phyloP scores from a whole-genome alignment of 2,888 invertebrate genomes.

The Chymomyza fuscimana region DNA sequence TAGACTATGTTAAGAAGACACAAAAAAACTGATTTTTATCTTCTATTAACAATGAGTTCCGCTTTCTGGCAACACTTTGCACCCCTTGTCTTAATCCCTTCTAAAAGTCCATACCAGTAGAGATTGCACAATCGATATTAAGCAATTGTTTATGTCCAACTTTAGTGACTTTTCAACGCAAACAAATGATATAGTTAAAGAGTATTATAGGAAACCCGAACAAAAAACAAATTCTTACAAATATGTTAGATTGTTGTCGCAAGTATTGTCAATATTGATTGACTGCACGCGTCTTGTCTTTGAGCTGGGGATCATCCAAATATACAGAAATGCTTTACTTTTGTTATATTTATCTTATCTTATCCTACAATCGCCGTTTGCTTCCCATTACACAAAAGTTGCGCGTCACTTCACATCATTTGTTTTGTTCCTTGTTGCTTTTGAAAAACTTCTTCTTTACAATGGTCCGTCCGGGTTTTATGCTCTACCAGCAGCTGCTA shows the following conservation, averaged over 20 bases:
- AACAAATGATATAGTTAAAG: not conserved
- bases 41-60: too few species aligned
- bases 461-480: constrained; percentile 14
- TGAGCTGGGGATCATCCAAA: not conserved
- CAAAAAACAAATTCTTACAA: not conserved
- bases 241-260: constrained; percentile 4
- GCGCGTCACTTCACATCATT: constrained; percentile 73
- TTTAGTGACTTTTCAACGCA: not conserved
- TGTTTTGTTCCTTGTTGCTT: constrained; percentile 53
- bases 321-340: constrained; percentile 41
- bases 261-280: constrained; percentile 29
- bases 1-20: too few species aligned
- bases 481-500: constrained; percentile 44
- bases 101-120: too few species aligned
- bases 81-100: too few species aligned
- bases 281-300: constrained; percentile 37
- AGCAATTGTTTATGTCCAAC: not conserved
- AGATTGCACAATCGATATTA: too few species aligned
- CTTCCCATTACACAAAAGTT: constrained; percentile 63
- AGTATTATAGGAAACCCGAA: not conserved
- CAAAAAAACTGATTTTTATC: too few species aligned
- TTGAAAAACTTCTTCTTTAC: constrained; percentile 1
- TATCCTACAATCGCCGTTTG: constrained; percentile 56
- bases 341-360: constrained; percentile 64
- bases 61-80: too few species aligned